Conservation (phyloP, 1,140 invertebrate genomes). For the Drosophila azteca region DNA sequence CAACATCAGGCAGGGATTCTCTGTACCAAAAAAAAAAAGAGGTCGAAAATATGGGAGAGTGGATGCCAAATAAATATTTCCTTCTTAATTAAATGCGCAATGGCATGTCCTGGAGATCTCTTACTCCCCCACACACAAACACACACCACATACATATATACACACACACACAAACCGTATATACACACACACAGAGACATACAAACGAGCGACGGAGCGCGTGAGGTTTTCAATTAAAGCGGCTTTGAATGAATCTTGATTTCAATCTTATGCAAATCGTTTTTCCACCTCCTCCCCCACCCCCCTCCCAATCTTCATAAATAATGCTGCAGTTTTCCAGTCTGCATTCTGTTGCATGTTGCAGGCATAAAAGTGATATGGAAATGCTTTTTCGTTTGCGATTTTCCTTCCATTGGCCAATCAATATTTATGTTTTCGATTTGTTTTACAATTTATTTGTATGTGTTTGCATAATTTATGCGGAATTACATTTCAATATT, state of each 20-base stretch:
- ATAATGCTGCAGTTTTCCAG: slow-evolving; percentile 49
- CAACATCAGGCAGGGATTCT: background rate
- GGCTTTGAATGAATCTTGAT: slow-evolving; percentile 74
- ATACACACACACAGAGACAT: background rate
- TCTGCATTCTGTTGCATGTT: too few relatives aligned
- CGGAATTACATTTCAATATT: slow-evolving; percentile 46
- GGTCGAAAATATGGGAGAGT: slow-evolving; percentile 6
- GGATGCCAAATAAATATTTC: slow-evolving; percentile 72
- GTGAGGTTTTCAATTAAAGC: slow-evolving; percentile 66
- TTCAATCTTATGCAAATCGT: slow-evolving; percentile 66
- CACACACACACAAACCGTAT: background rate
- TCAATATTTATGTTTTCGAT: slow-evolving; percentile 31
- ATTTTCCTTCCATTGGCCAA: slow-evolving; percentile 23
- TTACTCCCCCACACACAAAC: slow-evolving; percentile 2
- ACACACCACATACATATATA: background rate
- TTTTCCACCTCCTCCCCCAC: background rate
- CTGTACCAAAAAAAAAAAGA: too few relatives aligned
- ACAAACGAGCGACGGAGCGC: background rate
- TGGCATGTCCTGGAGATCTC: slow-evolving; percentile 26
- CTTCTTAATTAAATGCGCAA: slow-evolving; percentile 78
- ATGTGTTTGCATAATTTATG: slow-evolving; percentile 53
- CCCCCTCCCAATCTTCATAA: slow-evolving; percentile 53
- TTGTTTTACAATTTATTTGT: slow-evolving; percentile 47
- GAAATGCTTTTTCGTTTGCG: slow-evolving; percentile 46
- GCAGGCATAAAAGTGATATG: slow-evolving; percentile 47